Conservation (phyloP, 2,797 vertebrate species). For the Myotis daubentonii region DNA sequence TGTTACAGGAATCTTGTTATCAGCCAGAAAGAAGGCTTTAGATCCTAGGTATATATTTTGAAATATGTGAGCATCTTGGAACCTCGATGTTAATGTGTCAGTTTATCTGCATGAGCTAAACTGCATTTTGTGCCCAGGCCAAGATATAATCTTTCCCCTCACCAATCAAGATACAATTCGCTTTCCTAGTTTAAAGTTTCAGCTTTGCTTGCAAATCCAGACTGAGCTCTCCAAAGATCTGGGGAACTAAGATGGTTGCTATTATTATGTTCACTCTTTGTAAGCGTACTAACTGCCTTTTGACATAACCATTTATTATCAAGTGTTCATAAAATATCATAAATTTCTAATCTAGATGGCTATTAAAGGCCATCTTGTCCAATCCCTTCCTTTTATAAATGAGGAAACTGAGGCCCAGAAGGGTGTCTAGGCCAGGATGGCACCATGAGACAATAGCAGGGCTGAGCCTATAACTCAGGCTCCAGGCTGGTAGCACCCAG, state of each 20-base stretch:
- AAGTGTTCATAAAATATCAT: neutral
- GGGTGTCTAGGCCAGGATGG: neutral
- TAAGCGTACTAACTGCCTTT: conserved; percentile 42
- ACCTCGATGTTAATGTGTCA: conserved; percentile 50
- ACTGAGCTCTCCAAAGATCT: conserved; percentile 40
- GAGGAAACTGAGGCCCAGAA: neutral
- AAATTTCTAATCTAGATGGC: neutral
- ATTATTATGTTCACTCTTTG: conserved; percentile 49
- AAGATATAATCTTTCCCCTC: conserved; percentile 54
- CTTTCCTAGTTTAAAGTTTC: conserved; percentile 63
- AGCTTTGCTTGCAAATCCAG: conserved; percentile 48
- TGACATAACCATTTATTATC: conserved; percentile 13
- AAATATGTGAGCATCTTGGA: conserved; percentile 73
- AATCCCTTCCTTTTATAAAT: conserved; percentile 14
- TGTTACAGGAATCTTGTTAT: conserved; percentile 76
- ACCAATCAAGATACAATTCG: conserved; percentile 64
- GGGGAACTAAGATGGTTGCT: conserved; percentile 8
- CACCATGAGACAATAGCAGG: neutral
- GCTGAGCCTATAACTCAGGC: neutral
- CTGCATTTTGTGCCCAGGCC: conserved; percentile 55
- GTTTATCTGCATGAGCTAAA: conserved; percentile 70
- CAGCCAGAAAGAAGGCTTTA: conserved; percentile 68
- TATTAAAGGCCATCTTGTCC: neutral
- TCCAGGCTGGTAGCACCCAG: neutral
- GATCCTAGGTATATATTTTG: conserved; percentile 66